These are phyloP conservation scores for Antitype chi DNA, from an alignment of 2,888 invertebrate species.

Conservation along the genomic window DNA sequence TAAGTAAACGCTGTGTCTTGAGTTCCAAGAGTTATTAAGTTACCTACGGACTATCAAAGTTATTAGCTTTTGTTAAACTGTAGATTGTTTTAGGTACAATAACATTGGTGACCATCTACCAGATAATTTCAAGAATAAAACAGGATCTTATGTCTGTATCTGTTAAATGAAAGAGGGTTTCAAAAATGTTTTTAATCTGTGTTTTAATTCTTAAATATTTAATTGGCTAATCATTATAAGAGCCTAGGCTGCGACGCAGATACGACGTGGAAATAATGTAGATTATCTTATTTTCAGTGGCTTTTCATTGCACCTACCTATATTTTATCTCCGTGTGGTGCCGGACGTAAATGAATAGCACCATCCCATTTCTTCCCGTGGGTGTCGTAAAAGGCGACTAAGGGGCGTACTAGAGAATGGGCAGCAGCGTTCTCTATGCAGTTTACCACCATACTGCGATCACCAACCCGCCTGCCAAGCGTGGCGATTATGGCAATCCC, in stretches of 20 bases:
- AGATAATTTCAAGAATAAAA: neutral
- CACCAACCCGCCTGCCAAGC: too few relatives aligned
- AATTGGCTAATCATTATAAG: too few relatives aligned
- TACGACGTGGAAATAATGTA: neutral
- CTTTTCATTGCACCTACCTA: conserved; percentile 1
- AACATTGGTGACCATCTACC: neutral
- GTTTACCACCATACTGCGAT: too few relatives aligned
- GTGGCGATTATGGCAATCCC: too few relatives aligned
- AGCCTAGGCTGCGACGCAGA: neutral
- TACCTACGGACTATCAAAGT: neutral
- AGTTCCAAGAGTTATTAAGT: neutral
- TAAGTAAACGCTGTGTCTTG: conserved; percentile 5
- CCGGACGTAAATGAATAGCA: too few relatives aligned
- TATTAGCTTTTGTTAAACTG: neutral
- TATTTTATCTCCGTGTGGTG: too few relatives aligned
- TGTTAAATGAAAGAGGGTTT: neutral
- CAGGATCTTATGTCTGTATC: neutral
- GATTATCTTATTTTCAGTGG: conserved; percentile 1
- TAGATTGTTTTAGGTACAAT: neutral
- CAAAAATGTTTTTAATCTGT: neutral
- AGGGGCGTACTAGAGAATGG: too few relatives aligned
- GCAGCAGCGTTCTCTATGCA: too few relatives aligned
- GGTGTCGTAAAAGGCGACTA: too few relatives aligned
- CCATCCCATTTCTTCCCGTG: too few relatives aligned
- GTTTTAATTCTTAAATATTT: too few relatives aligned